These are phyloP conservation scores for Lithobates pipiens DNA, from an alignment of 2,797 vertebrate species.

Conservation along the genomic window DNA sequence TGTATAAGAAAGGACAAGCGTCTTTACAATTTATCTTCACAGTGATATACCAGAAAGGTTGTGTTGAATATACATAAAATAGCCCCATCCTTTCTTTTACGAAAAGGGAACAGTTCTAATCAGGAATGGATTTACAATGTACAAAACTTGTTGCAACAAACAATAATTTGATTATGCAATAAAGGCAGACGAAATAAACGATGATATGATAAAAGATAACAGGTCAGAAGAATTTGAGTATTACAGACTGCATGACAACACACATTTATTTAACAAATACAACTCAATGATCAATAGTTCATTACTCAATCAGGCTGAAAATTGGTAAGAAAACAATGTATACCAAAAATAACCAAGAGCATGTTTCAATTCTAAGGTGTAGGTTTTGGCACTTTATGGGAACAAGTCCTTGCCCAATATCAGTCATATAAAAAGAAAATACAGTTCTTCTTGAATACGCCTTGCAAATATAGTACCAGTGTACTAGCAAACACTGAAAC, in stretches of 20 bases:
- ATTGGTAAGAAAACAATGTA: conserved; percentile 68
- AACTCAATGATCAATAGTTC: conserved; percentile 60
- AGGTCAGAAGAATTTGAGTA: conserved; percentile 38
- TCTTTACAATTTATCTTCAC: conserved; percentile 94
- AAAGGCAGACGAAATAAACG: conserved; percentile 20
- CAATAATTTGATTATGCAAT: conserved; percentile 83
- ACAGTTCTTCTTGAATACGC: conserved; percentile 83
- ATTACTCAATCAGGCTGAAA: conserved; percentile 60
- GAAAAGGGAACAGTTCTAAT: conserved; percentile 79
- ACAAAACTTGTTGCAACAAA: conserved; percentile 95
- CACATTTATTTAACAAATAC: conserved; percentile 63
- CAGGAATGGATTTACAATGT: conserved; percentile 87
- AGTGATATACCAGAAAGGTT: conserved; percentile 98
- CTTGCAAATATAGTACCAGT: conserved; percentile 86
- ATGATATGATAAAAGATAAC: conserved; percentile 6
- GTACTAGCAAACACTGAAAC: conserved; percentile 95
- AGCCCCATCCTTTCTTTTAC: conserved; percentile 85
- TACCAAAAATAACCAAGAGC: conserved; percentile 79
- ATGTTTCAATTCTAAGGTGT: conserved; percentile 70
- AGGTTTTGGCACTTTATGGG: conserved; percentile 98
- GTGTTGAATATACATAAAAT: conserved; percentile 83
- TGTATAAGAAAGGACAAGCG: conserved; percentile 81
- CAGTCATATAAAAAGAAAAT: conserved; percentile 86
- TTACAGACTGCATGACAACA: conserved; percentile 57
- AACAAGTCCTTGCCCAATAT: conserved; percentile 92